A percentile compares a stretch with the other conserved stretches of the same genome.
Conservation (phyloP, 2,888 invertebrate genomes). For the Conchocele bisecta region DNA sequence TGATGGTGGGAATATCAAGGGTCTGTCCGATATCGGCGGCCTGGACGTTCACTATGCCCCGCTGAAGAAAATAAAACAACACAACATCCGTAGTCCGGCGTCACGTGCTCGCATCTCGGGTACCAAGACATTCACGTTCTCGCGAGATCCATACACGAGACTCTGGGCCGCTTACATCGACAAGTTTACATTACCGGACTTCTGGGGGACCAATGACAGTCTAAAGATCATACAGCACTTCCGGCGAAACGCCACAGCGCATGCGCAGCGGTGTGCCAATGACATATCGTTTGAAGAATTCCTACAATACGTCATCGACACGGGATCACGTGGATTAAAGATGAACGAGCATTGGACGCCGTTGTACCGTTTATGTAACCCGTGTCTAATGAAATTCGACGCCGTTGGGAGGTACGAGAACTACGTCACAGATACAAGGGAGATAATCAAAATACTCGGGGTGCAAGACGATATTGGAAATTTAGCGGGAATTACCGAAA, state of each 20-base stretch:
- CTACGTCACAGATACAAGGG: slow-evolving; percentile 35
- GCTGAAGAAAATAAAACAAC: slow-evolving; percentile 6
- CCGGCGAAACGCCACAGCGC: neutral
- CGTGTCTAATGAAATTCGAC: slow-evolving; percentile 55
- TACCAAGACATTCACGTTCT: slow-evolving; percentile 54
- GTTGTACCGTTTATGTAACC: slow-evolving; percentile 52
- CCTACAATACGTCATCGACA: slow-evolving; percentile 32
- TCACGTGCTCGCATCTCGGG: slow-evolving; percentile 14
- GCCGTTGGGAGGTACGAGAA: slow-evolving; percentile 61
- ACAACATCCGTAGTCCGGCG: neutral
- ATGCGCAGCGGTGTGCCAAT: slow-evolving; percentile 35
- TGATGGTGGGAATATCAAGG: slow-evolving; percentile 1
- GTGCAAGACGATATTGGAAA: slow-evolving; percentile 15
- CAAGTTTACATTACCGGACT: slow-evolving; percentile 62
- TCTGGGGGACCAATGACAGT: slow-evolving; percentile 47
- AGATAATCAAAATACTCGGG: slow-evolving; percentile 41
- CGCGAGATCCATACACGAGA: slow-evolving; percentile 57
- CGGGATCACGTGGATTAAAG: neutral
- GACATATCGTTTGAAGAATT: slow-evolving; percentile 58
- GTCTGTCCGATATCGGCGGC: slow-evolving; percentile 52
- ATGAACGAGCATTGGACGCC: slow-evolving; percentile 57
- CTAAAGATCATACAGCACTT: slow-evolving; percentile 17
- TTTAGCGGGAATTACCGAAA: neutral
- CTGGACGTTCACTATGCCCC: slow-evolving; percentile 37
- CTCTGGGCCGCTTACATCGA: slow-evolving; percentile 67